Base-by-base conservation (phyloP, 2,888 invertebrate species). In the Ennomos erosarius region DNA sequence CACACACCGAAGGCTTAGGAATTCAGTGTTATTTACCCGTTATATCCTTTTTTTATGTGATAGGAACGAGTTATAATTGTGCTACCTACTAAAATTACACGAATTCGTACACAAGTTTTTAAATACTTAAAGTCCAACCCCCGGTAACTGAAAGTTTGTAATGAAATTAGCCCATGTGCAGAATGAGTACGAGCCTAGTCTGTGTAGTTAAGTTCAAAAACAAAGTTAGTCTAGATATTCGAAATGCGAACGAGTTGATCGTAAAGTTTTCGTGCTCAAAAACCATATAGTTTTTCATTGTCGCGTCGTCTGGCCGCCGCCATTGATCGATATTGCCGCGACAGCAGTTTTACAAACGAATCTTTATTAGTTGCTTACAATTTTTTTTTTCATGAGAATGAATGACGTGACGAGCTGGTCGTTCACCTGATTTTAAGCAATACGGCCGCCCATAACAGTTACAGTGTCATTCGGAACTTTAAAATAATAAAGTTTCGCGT, bases 211-310 rank as follows among this genome's bases (percentile, higher is more conserved):
- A 60, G 53, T 63, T 56, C 57, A 62, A 66, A 61, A 68, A 70
- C 66, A 74, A 74, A 77, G 72, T 79, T 76, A 58, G 68, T 63
- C 63, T 64, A 26, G 26, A 26, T 26, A 68, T 68, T 71, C 61
- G 73, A 71, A 76, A 75, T 67, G 62, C 66, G 62, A 74, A 69
- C 58, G 74, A 78, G 76, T 75, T 76, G 66, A 68, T 74, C 63
- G 69, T 62, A 65, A 70, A 72, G 72, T 78, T 76, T 64, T 62
- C 39, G 64, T 60, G 69, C 73, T 76, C 76, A 84, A 85, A 86
- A 84, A 84, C 79, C 77, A 84, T 86, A 86, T 86, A 86, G 87
- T 87, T 88, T 88, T 89, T 85, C 84, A 80, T 81, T 76, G 84
- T 76, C 87, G 83, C 87, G 82, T 62, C 77, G 89, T 87, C 88